These are phyloP conservation scores for Sipha maydis DNA, from an alignment of 2,888 invertebrate species.

Conservation along the genomic window DNA sequence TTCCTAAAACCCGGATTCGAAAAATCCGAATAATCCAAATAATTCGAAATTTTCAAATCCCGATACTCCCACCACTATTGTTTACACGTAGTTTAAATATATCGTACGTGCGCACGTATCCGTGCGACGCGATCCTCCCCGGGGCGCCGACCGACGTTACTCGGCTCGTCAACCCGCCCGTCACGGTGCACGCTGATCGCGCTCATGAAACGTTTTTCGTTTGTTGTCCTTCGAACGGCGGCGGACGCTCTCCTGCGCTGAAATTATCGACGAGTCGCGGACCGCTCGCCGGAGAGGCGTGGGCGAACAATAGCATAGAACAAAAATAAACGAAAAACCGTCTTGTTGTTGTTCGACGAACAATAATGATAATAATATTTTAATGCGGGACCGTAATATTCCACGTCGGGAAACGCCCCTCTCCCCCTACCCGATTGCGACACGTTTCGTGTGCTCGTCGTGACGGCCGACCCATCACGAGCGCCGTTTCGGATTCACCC, in stretches of 20 bases:
- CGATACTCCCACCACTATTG: too few relatives aligned
- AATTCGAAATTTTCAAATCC: too few relatives aligned
- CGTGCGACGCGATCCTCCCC: constrained; percentile 2
- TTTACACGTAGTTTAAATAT: too few relatives aligned
- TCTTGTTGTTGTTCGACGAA: neutral
- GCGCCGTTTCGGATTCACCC: neutral
- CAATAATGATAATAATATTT: too few relatives aligned
- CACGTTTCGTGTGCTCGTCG: neutral
- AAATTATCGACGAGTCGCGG: neutral
- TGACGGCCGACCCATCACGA: constrained; percentile 42
- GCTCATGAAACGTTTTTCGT: neutral
- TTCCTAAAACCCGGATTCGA: too few relatives aligned
- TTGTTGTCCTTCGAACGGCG: neutral
- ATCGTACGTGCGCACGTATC: too few relatives aligned
- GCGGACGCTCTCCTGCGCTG: neutral
- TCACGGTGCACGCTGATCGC: neutral
- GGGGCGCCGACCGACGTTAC: neutral
- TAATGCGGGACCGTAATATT: neutral
- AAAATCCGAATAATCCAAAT: too few relatives aligned
- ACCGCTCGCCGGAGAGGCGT: neutral
- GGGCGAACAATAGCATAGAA: neutral
- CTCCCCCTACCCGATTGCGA: neutral
- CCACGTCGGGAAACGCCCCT: neutral
- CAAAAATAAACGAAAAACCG: too few relatives aligned
- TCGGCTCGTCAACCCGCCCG: too few relatives aligned